Evolutionary conservation across 2,888 invertebrate genomes (phyloP).

Genomic region (Scaptomyza caliginosa): DNA sequence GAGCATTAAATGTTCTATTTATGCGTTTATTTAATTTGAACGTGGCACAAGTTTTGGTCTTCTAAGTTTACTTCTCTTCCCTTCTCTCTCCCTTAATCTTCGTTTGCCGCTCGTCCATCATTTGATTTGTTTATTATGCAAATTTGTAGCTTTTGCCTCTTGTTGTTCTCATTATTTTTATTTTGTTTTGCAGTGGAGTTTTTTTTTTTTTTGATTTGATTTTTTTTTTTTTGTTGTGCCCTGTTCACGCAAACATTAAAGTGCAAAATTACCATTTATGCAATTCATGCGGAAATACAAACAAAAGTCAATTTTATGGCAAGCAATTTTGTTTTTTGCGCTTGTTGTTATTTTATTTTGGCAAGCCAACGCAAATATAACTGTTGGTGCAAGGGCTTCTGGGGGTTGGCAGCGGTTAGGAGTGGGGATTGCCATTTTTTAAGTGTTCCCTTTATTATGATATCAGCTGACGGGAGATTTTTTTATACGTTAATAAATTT

Average conservation of each 20-base stretch:
- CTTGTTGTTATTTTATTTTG: conserved; percentile 29
- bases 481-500: conserved; percentile 76
- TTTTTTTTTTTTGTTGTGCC: conserved; percentile 9
- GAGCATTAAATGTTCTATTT: conserved; percentile 75
- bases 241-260: conserved; percentile 71
- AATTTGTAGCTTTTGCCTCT: conserved; percentile 53
- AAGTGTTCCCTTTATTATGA: conserved; percentile 78
- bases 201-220: conserved; percentile 9
- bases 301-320: conserved; percentile 79
- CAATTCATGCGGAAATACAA: conserved; percentile 81
- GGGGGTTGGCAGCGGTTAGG: background rate
- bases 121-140: conserved; percentile 80
- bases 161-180: conserved; percentile 23
- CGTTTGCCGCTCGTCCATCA: conserved; percentile 30
- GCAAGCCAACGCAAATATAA: conserved; percentile 15
- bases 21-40: conserved; percentile 75
- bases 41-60: conserved; percentile 37
- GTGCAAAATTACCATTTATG: conserved; percentile 80
- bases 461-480: conserved; percentile 73
- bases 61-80: conserved; percentile 51
- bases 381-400: background rate
- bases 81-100: background rate
- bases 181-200: conserved; percentile 24
- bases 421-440: conserved; percentile 62
- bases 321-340: conserved; percentile 36